These are phyloP conservation scores for Naja naja DNA, from an alignment of 2,113 vertebrate genomes.

Conservation along the genomic window DNA sequence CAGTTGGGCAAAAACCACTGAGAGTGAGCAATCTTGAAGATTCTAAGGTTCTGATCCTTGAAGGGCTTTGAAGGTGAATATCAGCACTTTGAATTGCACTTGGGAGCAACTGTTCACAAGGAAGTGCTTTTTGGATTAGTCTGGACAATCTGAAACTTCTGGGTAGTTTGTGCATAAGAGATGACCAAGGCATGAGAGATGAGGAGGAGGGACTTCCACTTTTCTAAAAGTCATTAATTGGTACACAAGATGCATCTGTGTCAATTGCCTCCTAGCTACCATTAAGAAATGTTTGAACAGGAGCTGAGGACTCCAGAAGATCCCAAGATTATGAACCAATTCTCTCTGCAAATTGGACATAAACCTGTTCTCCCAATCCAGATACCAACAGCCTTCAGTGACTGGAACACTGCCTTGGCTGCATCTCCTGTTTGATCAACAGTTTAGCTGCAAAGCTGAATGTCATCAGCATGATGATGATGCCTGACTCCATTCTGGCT, in stretches of 20 bases:
- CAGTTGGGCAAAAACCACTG: background rate
- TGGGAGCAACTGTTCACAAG: background rate
- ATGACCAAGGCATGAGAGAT: background rate
- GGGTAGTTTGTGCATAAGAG: background rate
- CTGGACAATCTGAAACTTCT: background rate
- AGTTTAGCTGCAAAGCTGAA: background rate
- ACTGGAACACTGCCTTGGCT: background rate
- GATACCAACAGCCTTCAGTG: background rate
- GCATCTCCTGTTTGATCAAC: background rate
- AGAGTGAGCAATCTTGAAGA: background rate
- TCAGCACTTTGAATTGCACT: background rate
- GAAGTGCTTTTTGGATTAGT: background rate
- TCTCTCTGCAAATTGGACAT: background rate
- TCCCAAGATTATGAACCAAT: background rate
- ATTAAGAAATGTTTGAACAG: background rate
- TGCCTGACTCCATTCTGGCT: background rate
- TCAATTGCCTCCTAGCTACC: background rate
- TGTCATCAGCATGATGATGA: background rate
- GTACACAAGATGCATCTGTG: background rate
- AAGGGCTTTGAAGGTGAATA: background rate
- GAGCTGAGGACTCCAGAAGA: background rate
- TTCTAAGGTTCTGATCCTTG: background rate
- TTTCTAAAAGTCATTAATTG: background rate
- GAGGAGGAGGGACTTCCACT: background rate
- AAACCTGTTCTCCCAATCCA: background rate